Base-by-base conservation (phyloP, 1,140 invertebrate species). In the Achatina immaculata region DNA sequence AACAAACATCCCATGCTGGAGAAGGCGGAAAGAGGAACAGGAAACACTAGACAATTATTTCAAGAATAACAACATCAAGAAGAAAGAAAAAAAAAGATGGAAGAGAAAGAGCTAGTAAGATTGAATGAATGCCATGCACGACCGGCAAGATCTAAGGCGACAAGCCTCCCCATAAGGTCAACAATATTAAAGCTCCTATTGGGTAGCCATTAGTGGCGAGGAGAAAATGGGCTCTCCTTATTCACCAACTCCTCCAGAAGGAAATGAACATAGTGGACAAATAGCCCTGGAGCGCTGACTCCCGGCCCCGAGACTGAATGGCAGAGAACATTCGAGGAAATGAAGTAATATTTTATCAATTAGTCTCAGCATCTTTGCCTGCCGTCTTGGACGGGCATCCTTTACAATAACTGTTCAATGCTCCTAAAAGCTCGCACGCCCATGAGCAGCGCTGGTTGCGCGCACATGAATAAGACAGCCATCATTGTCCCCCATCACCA, bases 321-420 rank as follows among this genome's bases (percentile, higher is more conserved):
- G 38, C 19, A 65, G n/a, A 24, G 21, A 48, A 9, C 65, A 36
- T 51, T 77, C 31, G 0, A 55, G 78, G 78, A 80, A 80, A 80
- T 80, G 43, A 58, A 80, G 78, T 80, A 80, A 80, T 80, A 80
- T 71, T 80, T 80, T 58, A 80, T 80, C 78, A 80, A 80, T 80
- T 80, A 77, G 75, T 28, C 31, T 31, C 21, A 77, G 3, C 38
- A 74, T 74, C 43, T 74, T 74, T 48, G 45, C 24, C 9, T 36
- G 42, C 45, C 14, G 68, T 42, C 68, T 40, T 24, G 68, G 21
- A 28, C 28, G 68, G 28, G 24, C 42, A 42, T 62, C 58, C n/a
- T 31, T 62, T 31, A 62, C 58, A 62, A 62, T 55, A 62, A 62
- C 28, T 62, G n/a, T 28, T 62, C 58, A 62, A 34, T 62, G 31